Base-by-base conservation (phyloP, 2,797 vertebrate species). In the Uromys caudimaculatus region DNA sequence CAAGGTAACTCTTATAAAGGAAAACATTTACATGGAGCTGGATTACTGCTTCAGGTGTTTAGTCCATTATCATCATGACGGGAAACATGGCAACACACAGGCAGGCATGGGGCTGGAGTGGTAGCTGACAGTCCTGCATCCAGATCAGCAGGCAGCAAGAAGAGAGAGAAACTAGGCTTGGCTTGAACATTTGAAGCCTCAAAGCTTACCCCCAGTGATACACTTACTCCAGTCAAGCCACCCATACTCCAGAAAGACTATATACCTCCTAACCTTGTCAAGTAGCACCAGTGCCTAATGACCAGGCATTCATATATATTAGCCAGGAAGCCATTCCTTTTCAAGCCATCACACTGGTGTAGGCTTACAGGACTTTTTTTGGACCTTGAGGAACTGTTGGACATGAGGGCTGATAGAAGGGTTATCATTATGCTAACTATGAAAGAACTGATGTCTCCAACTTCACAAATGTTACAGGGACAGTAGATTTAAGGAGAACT, bases 371-470 rank as follows among this genome's bases (percentile, higher is more conserved):
- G 41, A 64, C 29, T 24, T 24, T 60, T 50, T n/a, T 67, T n/a
- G 7, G 14, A 58, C 84, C 35, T 86, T 76, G 85, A 83, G 60
- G 56, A 96, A 1, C 3, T 90, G 62, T 50, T 95, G 44, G 12
- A 83, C 58, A 29, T 69, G 27, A 58, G 11, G 8, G 6, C 9
- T 89, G 23, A 47, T 67, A n/a, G 16, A 91, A 41, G 41, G 9
- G 50, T 95, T 81, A 60, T 78, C 38, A 77, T 75, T 89, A 89
- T 73, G 78, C 12, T 81, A 90, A 21, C 54, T 69, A 3, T 90
- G 69, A 94, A 94, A 54, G 88, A n/a, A 95, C 7, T n/a, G 89
- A 50, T 79, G 16, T 19, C n/a, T 17, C 54, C 54, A 92, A 67
- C 13, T 75, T 47, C 9, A 52, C 19, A 86, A 54, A 79, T n/a